These are phyloP conservation scores for Metacarcinus magister DNA, from an alignment of 2,888 invertebrate genomes.

Conservation along the genomic window DNA sequence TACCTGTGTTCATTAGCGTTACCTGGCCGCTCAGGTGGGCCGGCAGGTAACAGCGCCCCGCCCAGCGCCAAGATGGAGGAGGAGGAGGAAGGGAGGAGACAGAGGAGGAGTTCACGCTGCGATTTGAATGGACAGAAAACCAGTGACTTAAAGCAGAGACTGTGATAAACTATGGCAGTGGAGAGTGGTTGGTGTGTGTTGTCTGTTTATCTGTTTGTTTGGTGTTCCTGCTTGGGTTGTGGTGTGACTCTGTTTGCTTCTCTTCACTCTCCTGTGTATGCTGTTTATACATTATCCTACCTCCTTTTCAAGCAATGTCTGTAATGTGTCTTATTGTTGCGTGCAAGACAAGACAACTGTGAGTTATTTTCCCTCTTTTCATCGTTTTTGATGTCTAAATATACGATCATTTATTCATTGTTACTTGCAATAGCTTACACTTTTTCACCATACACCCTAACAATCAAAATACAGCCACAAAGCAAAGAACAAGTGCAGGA, in stretches of 20 bases:
- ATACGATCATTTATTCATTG: not conserved
- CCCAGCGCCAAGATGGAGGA: constrained; percentile 37
- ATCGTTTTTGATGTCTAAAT: not conserved
- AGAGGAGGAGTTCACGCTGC: constrained; percentile 49
- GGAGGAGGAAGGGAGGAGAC: not conserved
- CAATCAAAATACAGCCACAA: too few relatives aligned
- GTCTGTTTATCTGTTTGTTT: not conserved
- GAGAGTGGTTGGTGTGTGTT: not conserved
- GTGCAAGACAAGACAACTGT: too few relatives aligned
- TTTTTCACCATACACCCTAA: too few relatives aligned
- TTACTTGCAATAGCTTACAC: too few relatives aligned
- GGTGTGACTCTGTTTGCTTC: not conserved
- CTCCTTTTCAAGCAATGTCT: too few relatives aligned
- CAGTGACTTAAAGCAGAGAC: not conserved
- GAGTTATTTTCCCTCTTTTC: not conserved
- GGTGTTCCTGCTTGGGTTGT: not conserved
- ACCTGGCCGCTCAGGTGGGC: constrained; percentile 44
- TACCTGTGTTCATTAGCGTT: constrained; percentile 11
- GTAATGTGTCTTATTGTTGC: too few relatives aligned
- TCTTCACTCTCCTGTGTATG: not conserved
- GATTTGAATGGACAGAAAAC: not conserved
- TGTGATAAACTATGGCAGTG: not conserved
- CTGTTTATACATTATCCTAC: not conserved
- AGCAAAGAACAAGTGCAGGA: too few relatives aligned
- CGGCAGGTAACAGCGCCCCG: constrained; percentile 20